These are phyloP conservation scores for Caenorhabditis sp. DNA, from an alignment of 2,888 invertebrate species.

Conservation along the genomic window DNA sequence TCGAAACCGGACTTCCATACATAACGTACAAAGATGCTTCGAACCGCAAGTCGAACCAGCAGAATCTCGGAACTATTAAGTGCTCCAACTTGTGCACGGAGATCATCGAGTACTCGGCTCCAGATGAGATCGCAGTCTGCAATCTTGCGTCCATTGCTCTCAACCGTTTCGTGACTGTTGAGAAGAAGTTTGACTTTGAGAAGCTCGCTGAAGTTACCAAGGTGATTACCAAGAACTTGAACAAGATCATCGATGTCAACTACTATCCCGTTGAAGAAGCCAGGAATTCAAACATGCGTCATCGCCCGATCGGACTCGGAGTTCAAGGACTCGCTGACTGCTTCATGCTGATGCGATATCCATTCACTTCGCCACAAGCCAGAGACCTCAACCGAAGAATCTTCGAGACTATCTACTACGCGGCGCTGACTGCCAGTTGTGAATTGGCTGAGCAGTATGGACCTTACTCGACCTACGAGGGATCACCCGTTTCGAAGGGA, in stretches of 20 bases:
- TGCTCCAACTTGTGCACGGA: conserved; percentile 98
- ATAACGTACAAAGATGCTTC: conserved; percentile 91
- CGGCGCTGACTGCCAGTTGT: conserved; percentile 96
- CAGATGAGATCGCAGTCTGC: conserved; percentile 90
- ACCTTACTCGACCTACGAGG: conserved; percentile 93
- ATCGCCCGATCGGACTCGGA: conserved; percentile 90
- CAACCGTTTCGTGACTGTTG: conserved; percentile 93
- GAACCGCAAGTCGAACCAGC: conserved; percentile 97
- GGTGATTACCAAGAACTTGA: conserved; percentile 91
- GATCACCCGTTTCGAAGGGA: conserved; percentile 95
- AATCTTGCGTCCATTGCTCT: conserved; percentile 97
- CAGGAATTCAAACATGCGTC: conserved; percentile 89
- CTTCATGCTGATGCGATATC: conserved; percentile 93
- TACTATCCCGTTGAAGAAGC: conserved; percentile 94
- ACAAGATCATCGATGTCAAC: conserved; percentile 97
- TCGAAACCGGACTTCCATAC: conserved; percentile 97
- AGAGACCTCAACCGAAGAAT: conserved; percentile 93
- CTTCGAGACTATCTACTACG: conserved; percentile 98
- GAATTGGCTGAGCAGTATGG: conserved; percentile 90
- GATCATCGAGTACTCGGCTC: conserved; percentile 91
- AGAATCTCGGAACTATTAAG: conserved; percentile 98
- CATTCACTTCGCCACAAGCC: conserved; percentile 94
- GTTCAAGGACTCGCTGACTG: conserved; percentile 98
- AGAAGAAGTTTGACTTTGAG: conserved; percentile 89
- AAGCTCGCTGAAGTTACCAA: conserved; percentile 89